Percentiles rank a stretch among this genome's conserved stretches.
These are phyloP conservation scores for Nilaparvata lugens DNA, from an alignment of 1,140 invertebrate genomes.

Conservation along the genomic window DNA sequence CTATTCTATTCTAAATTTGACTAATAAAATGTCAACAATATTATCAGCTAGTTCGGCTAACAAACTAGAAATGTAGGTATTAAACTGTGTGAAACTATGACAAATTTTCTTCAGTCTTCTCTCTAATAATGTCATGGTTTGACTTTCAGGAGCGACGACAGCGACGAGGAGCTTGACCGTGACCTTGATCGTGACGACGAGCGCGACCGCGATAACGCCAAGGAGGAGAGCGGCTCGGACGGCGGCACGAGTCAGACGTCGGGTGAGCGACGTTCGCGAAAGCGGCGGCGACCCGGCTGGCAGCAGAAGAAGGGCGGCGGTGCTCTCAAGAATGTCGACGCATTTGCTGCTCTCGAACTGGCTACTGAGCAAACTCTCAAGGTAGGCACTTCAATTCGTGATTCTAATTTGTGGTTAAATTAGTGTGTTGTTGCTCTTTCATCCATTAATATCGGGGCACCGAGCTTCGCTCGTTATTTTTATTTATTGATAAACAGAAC, in stretches of 20 bases:
- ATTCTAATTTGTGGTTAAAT: slow-evolving; percentile 9
- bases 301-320: slow-evolving; percentile 28
- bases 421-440: slow-evolving; percentile 6
- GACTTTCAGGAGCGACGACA: slow-evolving; percentile 5
- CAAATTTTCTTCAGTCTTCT: too few species aligned
- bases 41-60: too few species aligned
- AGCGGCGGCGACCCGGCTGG: slow-evolving; percentile 14
- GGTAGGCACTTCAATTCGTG: slow-evolving; percentile 38
- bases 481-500: slow-evolving; percentile 13
- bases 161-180: neutral
- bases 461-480: slow-evolving; percentile 14
- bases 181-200: slow-evolving; percentile 7
- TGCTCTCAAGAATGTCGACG: slow-evolving; percentile 44
- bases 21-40: too few species aligned
- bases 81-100: too few species aligned
- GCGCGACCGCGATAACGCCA: neutral
- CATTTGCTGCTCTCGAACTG: slow-evolving; percentile 63
- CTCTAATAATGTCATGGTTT: too few species aligned
- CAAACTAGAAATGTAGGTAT: too few species aligned
- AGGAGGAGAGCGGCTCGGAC: slow-evolving; percentile 14
- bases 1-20: too few species aligned
- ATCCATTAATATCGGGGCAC: too few species aligned
- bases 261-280: slow-evolving; percentile 7
- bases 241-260: slow-evolving; percentile 16
- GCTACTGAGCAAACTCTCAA: slow-evolving; percentile 75